A percentile compares a stretch with the other conserved stretches of the same genome.
phyloP scores from a whole-genome alignment of 2,797 vertebrate species.

The Sarcophilus harrisii region DNA sequence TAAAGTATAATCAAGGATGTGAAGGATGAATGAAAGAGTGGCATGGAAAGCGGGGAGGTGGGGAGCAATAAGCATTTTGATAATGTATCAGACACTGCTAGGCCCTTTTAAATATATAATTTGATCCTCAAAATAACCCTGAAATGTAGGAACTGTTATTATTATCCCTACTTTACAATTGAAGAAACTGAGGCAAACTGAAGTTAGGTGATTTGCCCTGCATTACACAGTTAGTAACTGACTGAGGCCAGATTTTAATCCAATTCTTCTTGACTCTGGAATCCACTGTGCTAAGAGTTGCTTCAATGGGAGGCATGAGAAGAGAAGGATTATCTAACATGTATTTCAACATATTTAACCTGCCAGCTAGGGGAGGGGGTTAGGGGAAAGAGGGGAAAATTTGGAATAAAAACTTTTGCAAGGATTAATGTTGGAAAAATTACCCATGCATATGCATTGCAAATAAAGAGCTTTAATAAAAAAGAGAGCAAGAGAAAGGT shows the following conservation, averaged over 20 bases:
- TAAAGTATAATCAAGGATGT: not conserved
- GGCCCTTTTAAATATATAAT: too few species aligned
- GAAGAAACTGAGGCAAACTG: not conserved
- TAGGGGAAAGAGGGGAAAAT: too few species aligned
- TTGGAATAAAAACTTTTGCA: too few species aligned
- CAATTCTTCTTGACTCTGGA: not conserved
- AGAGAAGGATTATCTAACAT: not conserved
- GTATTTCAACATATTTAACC: too few species aligned
- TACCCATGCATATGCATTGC: too few species aligned
- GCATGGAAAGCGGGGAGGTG: not conserved
- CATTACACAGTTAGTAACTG: not conserved
- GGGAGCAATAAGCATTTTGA: not conserved
- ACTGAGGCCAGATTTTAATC: not conserved
- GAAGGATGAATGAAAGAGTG: not conserved
- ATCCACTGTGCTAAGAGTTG: not conserved
- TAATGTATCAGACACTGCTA: not conserved
- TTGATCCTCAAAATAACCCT: not conserved
- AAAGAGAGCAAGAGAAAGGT: not conserved
- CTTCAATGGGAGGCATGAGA: not conserved
- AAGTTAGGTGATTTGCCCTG: not conserved
- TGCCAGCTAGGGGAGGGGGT: too few species aligned
- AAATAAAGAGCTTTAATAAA: too few species aligned
- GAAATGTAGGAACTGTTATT: not conserved
- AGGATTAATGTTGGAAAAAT: too few species aligned
- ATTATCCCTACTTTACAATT: slow-evolving; percentile 1